Evolutionary conservation across 2,888 invertebrate species (phyloP).

Genomic region (Drosophila eohydei): DNA sequence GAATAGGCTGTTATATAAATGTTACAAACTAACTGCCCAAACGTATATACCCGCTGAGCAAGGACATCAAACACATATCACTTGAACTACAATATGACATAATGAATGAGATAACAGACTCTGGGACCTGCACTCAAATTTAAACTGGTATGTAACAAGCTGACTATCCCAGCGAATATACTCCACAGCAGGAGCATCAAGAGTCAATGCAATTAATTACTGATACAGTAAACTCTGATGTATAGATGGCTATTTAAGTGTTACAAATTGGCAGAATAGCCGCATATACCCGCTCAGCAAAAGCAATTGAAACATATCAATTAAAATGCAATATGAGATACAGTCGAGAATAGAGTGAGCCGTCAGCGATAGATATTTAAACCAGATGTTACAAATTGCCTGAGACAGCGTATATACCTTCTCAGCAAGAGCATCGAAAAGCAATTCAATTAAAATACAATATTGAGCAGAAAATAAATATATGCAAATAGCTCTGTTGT

Average conservation of each 20-base stretch:
- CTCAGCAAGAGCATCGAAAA: neutral
- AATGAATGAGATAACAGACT: neutral
- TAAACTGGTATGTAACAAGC: neutral
- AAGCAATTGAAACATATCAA: neutral
- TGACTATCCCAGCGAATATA: neutral
- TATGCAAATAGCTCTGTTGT: slow-evolving; percentile 16
- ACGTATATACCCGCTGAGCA: neutral
- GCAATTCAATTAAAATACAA: slow-evolving; percentile 15
- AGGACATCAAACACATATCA: neutral
- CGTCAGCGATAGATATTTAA: neutral
- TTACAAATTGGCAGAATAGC: too few relatives aligned
- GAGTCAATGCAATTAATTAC: neutral
- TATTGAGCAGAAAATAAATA: slow-evolving; percentile 5
- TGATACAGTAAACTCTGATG: neutral
- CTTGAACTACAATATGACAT: neutral
- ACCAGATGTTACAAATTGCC: too few relatives aligned
- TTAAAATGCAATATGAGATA: neutral
- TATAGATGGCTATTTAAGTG: neutral
- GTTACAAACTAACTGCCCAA: neutral
- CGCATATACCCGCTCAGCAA: neutral
- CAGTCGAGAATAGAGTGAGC: neutral
- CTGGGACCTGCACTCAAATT: neutral
- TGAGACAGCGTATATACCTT: neutral
- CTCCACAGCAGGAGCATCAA: neutral
- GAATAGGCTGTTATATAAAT: neutral